These are phyloP conservation scores for Opisthocomus hoazin DNA, from an alignment of 2,113 vertebrate genomes.

Conservation along the genomic window DNA sequence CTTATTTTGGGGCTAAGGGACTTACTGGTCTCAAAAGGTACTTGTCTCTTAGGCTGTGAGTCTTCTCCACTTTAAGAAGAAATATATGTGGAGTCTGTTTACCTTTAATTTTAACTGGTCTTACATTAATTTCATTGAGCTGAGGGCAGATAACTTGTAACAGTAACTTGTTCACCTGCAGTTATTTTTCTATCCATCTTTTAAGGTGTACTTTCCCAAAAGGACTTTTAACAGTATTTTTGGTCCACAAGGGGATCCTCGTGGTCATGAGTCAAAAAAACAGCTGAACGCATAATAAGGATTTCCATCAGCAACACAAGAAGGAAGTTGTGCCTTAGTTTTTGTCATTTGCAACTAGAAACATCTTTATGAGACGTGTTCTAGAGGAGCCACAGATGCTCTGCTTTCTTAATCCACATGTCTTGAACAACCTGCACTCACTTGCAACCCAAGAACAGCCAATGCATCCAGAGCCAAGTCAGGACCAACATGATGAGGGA, in stretches of 20 bases:
- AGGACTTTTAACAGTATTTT: not conserved
- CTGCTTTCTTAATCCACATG: not conserved
- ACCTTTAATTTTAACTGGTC: not conserved
- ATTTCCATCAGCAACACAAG: not conserved
- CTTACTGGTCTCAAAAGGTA: not conserved
- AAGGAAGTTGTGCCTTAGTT: not conserved
- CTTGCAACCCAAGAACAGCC: constrained; percentile 98
- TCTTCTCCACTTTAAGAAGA: not conserved
- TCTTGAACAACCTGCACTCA: constrained; percentile 69
- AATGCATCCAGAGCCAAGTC: constrained; percentile 98
- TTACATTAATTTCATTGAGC: not conserved
- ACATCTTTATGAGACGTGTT: not conserved
- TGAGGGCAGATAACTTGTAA: not conserved
- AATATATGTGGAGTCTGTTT: not conserved
- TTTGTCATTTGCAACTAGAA: not conserved
- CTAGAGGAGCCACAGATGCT: not conserved
- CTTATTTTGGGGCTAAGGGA: not conserved
- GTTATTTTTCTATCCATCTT: not conserved
- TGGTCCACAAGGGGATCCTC: not conserved
- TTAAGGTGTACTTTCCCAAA: not conserved
- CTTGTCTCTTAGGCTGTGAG: not conserved
- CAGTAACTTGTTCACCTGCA: not conserved
- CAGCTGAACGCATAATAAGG: not conserved
- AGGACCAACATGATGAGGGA: constrained; percentile 93
- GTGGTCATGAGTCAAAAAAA: not conserved